Evolutionary conservation across 2,888 invertebrate species (phyloP), one percentile per base, ranked within the genome.

Genomic region (Anodontia alba): DNA sequence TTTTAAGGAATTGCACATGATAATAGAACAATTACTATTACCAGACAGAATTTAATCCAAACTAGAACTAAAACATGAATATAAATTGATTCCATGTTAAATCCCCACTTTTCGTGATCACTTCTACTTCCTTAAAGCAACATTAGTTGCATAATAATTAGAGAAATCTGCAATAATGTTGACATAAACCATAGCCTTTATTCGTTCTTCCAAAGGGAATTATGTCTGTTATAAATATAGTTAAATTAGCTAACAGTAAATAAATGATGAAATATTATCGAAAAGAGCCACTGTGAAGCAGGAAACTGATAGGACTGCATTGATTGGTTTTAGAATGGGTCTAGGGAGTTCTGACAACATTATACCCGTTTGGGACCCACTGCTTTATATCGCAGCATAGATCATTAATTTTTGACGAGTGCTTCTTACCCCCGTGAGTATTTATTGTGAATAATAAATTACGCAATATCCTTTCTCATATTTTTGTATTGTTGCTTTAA

Each of bases 341-440:
- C 72, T 72, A 20, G 38, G 68, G 62, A 68, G 51, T 38, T 38
- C 36, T 26, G 51, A 69, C 20, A 78, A 82, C 73, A 73, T 51
- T 76, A 82, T 82, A 82, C 69, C 73, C 82, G 51, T 76, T 36
- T 36, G 82, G 82, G 82, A 82, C 71, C 67, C 49, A 62, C 43
- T 42, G 62, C 62, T 42, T 68, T 73, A 57, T 78, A 78, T 81
- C 75, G 68, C 31, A 43, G 49, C 67, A 66, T 29, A 57, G 49
- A 78, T 78, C 81, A 81, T 81, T 81, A 81, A 74, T 78, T 66
- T 74, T 78, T 78, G 81, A 78, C 62, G 74, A 73, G 38, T 70
- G 73, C 57, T 67, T 29, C 69, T 38, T 23, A 36, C 46, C 69
- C 46, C 42, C 69, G 1, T 43, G 42, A 62, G 62, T 62, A 62